These are phyloP conservation scores for Ephydatia muelleri DNA, from an alignment of 37 sponge, comb jelly and placozoan genomes.

Conservation along the genomic window DNA sequence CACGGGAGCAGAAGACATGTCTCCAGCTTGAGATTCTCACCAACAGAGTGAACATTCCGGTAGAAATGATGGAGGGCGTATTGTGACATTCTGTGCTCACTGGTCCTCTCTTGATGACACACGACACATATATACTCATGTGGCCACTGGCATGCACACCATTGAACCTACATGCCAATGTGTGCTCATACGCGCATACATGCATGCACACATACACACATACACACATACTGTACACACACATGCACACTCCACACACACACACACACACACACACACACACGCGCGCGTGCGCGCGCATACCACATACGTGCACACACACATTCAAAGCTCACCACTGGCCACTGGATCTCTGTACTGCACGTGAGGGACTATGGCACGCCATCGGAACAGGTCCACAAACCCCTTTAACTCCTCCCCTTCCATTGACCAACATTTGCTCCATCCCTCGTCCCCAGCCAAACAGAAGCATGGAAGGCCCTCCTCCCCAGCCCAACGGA, in stretches of 20 bases:
- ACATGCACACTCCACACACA: conserved; percentile 34
- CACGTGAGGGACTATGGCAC: conserved; percentile 37
- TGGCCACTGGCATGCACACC: too few species aligned
- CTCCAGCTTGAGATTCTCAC: conserved; percentile 52
- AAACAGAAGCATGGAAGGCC: not conserved
- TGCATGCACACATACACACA: not conserved
- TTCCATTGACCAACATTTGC: not conserved
- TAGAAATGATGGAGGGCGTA: conserved; percentile 5
- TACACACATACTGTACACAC: conserved; percentile 27
- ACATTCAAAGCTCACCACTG: conserved; percentile 44
- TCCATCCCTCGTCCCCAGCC: not conserved
- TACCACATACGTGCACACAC: not conserved
- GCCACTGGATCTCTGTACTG: conserved; percentile 48
- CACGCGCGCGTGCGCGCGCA: conserved; percentile 9
- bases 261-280: conserved; percentile 15
- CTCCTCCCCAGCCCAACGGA: not conserved
- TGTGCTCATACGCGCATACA: not conserved
- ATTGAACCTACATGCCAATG: too few species aligned
- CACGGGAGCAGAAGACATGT: conserved; percentile 45
- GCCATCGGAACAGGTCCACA: not conserved
- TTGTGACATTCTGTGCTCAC: not conserved
- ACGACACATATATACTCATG: too few species aligned
- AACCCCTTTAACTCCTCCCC: not conserved
- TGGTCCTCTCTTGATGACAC: not conserved
- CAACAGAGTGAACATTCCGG: conserved; percentile 53